Evolutionary conservation across 2,113 vertebrate genomes (phyloP).

Genomic region (Heptranchias perlo): DNA sequence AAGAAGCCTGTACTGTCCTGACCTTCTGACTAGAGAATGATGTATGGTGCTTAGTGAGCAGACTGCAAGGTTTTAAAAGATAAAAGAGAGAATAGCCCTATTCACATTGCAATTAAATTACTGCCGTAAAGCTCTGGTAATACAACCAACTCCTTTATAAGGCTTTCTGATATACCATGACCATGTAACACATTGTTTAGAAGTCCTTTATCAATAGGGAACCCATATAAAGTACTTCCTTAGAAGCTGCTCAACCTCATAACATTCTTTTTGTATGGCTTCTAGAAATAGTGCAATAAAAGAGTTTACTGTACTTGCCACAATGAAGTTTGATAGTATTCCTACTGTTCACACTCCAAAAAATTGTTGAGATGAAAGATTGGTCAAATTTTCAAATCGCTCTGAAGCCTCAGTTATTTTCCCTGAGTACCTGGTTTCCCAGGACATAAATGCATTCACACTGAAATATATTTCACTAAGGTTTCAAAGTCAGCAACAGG

Average conservation of each 20-base stretch:
- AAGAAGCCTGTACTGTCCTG: not conserved
- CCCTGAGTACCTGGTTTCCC: not conserved
- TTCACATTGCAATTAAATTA: constrained; percentile 28
- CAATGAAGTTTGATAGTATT: not conserved
- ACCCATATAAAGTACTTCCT: constrained; percentile 6
- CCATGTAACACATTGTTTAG: constrained; percentile 8
- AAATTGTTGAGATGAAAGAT: constrained; percentile 21
- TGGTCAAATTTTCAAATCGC: not conserved
- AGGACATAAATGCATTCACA: not conserved
- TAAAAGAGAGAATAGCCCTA: constrained; percentile 14
- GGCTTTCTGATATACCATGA: constrained; percentile 21
- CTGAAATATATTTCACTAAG: constrained; percentile 7
- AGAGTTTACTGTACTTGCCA: not conserved
- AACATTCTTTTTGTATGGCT: not conserved
- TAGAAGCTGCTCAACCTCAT: not conserved
- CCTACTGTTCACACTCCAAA: constrained; percentile 3
- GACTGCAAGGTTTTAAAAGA: constrained; percentile 17
- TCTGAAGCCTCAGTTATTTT: not conserved
- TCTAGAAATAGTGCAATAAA: not conserved
- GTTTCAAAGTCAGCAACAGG: constrained; percentile 5
- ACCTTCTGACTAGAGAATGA: constrained; percentile 7
- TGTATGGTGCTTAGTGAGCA: constrained; percentile 15
- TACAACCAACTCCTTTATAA: constrained; percentile 30
- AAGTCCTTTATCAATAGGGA: not conserved
- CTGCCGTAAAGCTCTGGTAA: constrained; percentile 18